Evolutionary conservation across 2,797 vertebrate genomes (phyloP).

Genomic region (Enteromius unitaeniatus): DNA sequence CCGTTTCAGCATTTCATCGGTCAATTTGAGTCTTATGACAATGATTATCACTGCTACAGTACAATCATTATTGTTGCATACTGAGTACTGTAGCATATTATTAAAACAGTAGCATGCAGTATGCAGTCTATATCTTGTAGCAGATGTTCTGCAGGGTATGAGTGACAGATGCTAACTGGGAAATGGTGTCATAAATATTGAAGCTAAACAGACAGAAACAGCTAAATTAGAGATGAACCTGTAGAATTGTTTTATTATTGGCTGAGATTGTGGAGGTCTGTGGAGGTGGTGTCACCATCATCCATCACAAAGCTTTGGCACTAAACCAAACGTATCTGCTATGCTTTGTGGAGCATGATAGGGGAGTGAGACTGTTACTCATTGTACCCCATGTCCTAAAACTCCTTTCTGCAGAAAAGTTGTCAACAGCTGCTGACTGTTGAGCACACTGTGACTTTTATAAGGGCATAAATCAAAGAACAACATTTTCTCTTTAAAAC

Average conservation of each 20-base stretch:
- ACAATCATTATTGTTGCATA: background rate
- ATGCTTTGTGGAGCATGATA: background rate
- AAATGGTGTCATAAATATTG: background rate
- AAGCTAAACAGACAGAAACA: background rate
- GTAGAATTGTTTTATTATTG: background rate
- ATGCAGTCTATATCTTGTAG: background rate
- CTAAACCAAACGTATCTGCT: background rate
- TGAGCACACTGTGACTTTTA: background rate
- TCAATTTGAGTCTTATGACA: conserved; percentile 2
- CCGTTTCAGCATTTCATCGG: background rate
- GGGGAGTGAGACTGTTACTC: background rate
- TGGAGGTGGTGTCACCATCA: background rate
- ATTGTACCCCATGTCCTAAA: background rate
- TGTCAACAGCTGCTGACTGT: background rate
- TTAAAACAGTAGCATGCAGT: background rate
- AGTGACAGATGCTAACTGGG: background rate
- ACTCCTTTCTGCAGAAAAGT: background rate
- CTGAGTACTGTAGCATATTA: background rate
- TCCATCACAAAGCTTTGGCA: background rate
- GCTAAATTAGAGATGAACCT: background rate
- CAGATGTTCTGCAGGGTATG: background rate
- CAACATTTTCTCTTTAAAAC: background rate
- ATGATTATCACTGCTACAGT: conserved; percentile 9
- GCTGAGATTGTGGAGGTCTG: background rate
- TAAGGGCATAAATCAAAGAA: background rate